Base-by-base conservation (phyloP, 2,888 invertebrate genomes). In the Dusona sp. region DNA sequence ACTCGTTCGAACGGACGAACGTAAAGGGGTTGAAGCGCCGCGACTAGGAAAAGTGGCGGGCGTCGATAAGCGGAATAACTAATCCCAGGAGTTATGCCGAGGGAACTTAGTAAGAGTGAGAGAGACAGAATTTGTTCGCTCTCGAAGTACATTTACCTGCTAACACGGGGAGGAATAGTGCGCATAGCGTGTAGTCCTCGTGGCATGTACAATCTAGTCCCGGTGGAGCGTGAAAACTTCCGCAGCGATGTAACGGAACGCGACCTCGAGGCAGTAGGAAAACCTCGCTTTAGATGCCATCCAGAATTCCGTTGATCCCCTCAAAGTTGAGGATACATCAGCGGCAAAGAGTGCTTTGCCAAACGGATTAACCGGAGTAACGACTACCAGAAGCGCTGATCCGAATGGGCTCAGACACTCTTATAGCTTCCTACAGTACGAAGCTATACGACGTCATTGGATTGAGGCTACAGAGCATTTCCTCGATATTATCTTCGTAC, bases 371-470 rank as follows among this genome's bases (percentile, higher is more conserved):
- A 82, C 73, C 83, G 25, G 72, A 36, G 78, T 84, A 80, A 81
- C 80, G 84, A 81, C 83, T 65, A 51, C 48, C 54, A 61, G 68
- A 74, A 68, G 77, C 54, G 29, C 80, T 84, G 78, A 87, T 89
- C 85, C 86, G 86, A 88, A 88, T 87, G 82, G 88, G 88, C 88
- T 86, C 82, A 79, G 84, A 88, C 88, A 89, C 87, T 90, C 87
- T 90, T 90, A 79, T 83, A 90, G 86, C 88, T 89, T 88, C 87
- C 61, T 36, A n/a, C 67, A 16, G 75, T 45, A 45, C 73, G 80
- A 78, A 86, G 80, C 83, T 83, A 51, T 80, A 83, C 73, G 77
- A 80, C 80, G 42, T 72, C 77, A 51, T 68, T 82, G 72, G 77
- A 86, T 83, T 74, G 77, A 78, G 73, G 61, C 45, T 78, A 79